These are phyloP conservation scores for Octopus sinensis DNA, from an alignment of 1,140 invertebrate genomes.

Conservation along the genomic window DNA sequence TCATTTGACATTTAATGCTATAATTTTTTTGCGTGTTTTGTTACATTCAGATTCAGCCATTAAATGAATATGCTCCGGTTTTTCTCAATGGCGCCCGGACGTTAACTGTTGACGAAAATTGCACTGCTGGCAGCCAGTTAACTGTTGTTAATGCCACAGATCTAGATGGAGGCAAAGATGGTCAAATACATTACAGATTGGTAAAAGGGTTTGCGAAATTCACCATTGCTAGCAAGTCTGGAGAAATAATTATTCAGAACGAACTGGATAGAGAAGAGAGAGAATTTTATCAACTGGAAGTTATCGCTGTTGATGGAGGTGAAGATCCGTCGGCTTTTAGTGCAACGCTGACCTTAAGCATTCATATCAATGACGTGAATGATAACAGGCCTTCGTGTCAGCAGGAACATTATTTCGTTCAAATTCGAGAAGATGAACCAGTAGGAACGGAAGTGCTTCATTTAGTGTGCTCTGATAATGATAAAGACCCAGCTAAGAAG, in stretches of 20 bases:
- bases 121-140: neutral
- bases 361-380: slow-evolving; percentile 35
- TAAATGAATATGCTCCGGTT: neutral
- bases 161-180: neutral
- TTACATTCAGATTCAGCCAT: neutral
- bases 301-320: slow-evolving; percentile 30
- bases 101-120: neutral
- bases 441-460: neutral
- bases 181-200: neutral
- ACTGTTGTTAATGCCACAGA: neutral
- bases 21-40: no score
- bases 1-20: no score
- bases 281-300: slow-evolving; percentile 23
- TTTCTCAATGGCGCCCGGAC: neutral
- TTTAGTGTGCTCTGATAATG: neutral
- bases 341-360: slow-evolving; percentile 28
- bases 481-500: neutral
- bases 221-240: slow-evolving; percentile 30
- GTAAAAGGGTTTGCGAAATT: slow-evolving; percentile 32
- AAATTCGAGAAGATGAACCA: neutral
- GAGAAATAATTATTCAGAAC: slow-evolving; percentile 25
- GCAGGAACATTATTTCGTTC: neutral
- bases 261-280: slow-evolving; percentile 34
- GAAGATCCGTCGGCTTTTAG: slow-evolving; percentile 22
- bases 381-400: slow-evolving; percentile 34